Conservation (phyloP, 2,888 invertebrate species). For the Campoletis raptor region DNA sequence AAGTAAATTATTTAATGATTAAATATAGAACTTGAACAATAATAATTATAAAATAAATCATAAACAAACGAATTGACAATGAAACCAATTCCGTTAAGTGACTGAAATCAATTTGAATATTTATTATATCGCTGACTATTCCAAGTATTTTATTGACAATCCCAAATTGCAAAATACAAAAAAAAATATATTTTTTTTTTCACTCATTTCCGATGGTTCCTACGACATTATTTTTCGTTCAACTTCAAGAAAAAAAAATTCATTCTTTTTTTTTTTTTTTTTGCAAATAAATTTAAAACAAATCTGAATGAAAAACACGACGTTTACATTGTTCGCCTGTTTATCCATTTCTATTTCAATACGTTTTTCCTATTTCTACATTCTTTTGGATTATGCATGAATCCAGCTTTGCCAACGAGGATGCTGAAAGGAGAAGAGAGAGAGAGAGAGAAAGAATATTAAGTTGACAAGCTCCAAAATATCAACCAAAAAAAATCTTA, state of each 20-base stretch:
- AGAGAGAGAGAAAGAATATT: background rate
- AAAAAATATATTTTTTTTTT: background rate
- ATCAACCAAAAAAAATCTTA: too few species aligned
- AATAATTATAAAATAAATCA: background rate
- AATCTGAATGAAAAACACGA: conserved; percentile 3
- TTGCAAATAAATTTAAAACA: background rate
- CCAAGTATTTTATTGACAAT: background rate
- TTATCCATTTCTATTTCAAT: conserved; percentile 40
- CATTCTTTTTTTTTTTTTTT: background rate
- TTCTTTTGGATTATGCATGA: conserved; percentile 76
- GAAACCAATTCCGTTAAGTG: background rate
- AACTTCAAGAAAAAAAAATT: background rate
- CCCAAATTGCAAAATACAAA: background rate
- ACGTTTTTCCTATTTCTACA: conserved; percentile 42
- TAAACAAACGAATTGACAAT: background rate
- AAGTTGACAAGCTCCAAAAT: too few species aligned
- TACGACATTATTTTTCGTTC: conserved; percentile 4
- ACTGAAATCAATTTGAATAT: background rate
- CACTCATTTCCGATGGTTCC: background rate
- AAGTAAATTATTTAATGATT: background rate
- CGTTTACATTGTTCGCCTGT: conserved; percentile 9
- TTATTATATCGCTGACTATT: background rate
- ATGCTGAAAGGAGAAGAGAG: background rate
- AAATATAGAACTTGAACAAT: background rate
- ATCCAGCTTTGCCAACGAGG: conserved; percentile 47